Conservation (phyloP, 2,113 vertebrate genomes). For the Stegastes partitus region DNA sequence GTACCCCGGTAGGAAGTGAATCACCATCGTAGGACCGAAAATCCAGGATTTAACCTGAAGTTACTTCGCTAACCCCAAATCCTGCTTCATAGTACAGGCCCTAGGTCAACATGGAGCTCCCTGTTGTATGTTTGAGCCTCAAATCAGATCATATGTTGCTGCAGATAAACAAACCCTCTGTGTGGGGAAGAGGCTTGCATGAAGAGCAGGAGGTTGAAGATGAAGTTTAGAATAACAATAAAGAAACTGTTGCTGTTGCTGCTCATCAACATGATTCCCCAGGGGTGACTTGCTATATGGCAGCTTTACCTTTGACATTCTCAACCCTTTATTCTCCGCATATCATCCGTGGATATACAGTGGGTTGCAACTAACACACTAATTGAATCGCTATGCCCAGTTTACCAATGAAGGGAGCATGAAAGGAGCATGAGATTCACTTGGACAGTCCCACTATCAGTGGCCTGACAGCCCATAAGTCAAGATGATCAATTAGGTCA, state of each 20-base stretch:
- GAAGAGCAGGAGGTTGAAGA: slow-evolving; percentile 12
- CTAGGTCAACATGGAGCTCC: not conserved
- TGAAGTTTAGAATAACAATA: not conserved
- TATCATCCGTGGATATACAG: not conserved
- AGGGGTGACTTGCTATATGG: not conserved
- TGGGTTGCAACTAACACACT: not conserved
- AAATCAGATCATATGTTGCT: not conserved
- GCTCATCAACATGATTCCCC: slow-evolving; percentile 6
- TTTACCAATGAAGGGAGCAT: not conserved
- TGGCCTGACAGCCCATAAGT: not conserved
- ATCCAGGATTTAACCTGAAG: no score
- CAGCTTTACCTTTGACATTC: not conserved
- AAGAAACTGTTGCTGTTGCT: not conserved
- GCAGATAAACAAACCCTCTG: not conserved
- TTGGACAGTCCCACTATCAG: not conserved
- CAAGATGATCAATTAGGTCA: not conserved
- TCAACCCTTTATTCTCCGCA: not conserved
- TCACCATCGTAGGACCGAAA: no score
- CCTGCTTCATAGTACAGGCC: no score
- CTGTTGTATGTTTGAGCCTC: slow-evolving; percentile 15
- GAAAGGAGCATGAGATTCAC: not conserved
- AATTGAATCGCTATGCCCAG: not conserved
- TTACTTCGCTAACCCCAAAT: no score
- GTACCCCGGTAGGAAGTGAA: no score
- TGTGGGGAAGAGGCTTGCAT: not conserved